Conservation (phyloP, 2,797 vertebrate genomes). For the Poeciliopsis paucimaculata region DNA sequence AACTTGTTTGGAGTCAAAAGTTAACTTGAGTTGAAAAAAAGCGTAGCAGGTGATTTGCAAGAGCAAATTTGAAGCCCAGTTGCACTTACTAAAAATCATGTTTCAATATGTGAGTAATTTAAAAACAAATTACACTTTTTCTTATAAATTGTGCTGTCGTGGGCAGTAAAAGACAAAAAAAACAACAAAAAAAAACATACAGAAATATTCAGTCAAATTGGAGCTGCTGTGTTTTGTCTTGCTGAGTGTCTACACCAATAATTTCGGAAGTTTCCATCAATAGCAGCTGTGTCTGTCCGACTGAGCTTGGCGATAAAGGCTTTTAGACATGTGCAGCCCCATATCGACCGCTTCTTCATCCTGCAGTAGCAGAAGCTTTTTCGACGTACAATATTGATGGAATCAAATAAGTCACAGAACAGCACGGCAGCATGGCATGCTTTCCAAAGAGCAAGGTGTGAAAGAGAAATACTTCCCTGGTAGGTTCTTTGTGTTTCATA, state of each 20-base stretch:
- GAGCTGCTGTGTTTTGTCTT: background rate
- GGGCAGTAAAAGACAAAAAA: background rate
- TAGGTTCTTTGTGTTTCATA: constrained; percentile 20
- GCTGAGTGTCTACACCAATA: background rate
- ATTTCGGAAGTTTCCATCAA: constrained; percentile 28
- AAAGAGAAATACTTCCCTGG: constrained; percentile 19
- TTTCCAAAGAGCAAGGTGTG: constrained; percentile 7
- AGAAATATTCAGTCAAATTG: background rate
- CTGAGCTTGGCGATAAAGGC: constrained; percentile 36
- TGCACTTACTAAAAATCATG: background rate
- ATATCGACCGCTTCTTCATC: constrained; percentile 39
- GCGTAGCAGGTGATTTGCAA: background rate
- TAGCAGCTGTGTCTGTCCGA: constrained; percentile 23
- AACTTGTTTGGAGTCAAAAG: background rate
- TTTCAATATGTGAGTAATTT: background rate
- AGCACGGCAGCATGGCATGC: constrained; percentile 7
- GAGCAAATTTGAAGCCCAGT: background rate
- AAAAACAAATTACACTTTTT: background rate
- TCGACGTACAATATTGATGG: constrained; percentile 37
- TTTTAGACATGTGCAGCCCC: constrained; percentile 8
- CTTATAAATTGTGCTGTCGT: background rate
- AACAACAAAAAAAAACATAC: background rate
- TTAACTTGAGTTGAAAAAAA: background rate
- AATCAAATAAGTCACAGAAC: constrained; percentile 36
- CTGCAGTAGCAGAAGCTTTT: constrained; percentile 29